Evolutionary conservation across 2,113 vertebrate genomes (phyloP), one percentile per base, ranked within the genome.

Genomic region (Synodontis membranacea): DNA sequence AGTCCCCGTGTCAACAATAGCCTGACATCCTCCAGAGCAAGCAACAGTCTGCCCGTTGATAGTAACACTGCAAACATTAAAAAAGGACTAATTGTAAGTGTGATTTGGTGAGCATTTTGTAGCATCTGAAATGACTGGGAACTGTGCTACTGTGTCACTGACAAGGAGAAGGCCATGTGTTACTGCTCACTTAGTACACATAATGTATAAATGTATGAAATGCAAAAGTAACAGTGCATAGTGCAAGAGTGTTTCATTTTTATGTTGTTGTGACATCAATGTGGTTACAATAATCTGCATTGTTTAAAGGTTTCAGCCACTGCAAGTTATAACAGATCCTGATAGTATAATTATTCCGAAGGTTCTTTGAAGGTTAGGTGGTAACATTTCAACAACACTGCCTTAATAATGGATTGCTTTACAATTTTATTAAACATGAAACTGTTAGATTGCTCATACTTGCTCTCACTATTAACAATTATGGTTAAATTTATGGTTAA

Each of bases 1-100:
- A 80, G 95, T 94, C 9, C 92, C 94, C 44, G 93, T 94, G 89
- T 94, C 93, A 56, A 93, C 84, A 86, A 94, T 93, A 86, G 93
- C 91, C 85, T 94, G 93, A 87, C 93, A 94, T 6, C 92, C 92
- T 31, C 89, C 89, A 70, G 83, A 15, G 80, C 93, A 94, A 21
- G 92, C 91, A 60, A 93, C 93, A 9, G 60, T 74, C 70, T 93
- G 86, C 23, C 93, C 93, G 39, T 93, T 93, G 88, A 94, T 90
- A 74, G 88, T 91, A 87, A 94, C 91, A 54, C 93, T 93, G 83
- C 44, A 72, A 86, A 37, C 10, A 89, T 17, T 19, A 2, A 86
- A 78, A 78, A 31, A 79, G 5, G 23, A n/a, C 7, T 54, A 6
- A 21, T 42, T 68, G 17, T 9, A 83, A 42, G 14, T 74, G 44